phyloP scores from a whole-genome alignment of 2,888 invertebrate species.

The Rhabditoides inermis region DNA sequence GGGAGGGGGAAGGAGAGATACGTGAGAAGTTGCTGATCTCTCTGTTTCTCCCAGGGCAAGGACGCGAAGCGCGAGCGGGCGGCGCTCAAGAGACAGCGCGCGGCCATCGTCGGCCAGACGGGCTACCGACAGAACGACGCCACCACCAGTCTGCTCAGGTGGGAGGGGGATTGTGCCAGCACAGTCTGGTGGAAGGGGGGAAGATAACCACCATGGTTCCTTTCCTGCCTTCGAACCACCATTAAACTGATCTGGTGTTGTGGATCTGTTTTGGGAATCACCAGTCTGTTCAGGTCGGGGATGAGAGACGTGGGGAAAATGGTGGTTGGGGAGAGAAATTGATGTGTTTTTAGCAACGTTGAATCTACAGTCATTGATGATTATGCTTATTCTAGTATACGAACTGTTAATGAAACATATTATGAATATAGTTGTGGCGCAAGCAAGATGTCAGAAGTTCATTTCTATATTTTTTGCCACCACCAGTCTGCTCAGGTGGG shows the following conservation, averaged over 20 bases:
- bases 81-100: constrained; percentile 34
- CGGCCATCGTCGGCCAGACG: constrained; percentile 28
- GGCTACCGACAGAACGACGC: constrained; percentile 32
- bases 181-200: background rate
- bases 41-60: constrained; percentile 32
- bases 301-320: constrained; percentile 13
- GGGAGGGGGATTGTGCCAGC: background rate
- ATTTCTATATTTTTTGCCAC: no score
- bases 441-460: no score
- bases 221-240: constrained; percentile 19
- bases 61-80: constrained; percentile 41
- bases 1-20: background rate
- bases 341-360: no score
- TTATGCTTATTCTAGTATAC: no score
- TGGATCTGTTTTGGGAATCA: no score
- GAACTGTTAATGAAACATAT: no score
- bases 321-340: constrained; percentile 10
- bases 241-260: constrained; percentile 5
- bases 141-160: constrained; percentile 34
- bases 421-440: no score
- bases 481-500: constrained; percentile 29
- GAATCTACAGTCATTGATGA: no score
- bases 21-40: background rate
- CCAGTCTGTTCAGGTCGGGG: background rate
- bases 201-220: background rate